Base-by-base conservation (phyloP, 2,797 vertebrate species). In the Alca torda region DNA sequence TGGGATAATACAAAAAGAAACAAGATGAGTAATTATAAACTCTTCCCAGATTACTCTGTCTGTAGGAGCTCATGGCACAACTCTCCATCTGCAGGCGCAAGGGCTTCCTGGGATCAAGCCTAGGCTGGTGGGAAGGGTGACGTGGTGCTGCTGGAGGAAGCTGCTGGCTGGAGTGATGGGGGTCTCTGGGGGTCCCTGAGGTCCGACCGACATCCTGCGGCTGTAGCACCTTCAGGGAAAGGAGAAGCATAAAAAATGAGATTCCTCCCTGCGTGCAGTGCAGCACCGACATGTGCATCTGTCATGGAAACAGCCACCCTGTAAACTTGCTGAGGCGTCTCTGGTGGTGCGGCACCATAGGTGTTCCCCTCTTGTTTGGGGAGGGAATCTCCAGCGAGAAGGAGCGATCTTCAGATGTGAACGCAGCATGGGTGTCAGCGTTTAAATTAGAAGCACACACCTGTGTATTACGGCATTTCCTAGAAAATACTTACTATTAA, bases 401-500 rank as follows among this genome's bases (percentile, higher is more conserved):
- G 81, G 89, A 92, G 74, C 0, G 1, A 76, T 84, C 83, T 63
- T 95, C 92, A 95, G 48, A 53, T 84, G 65, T 80, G 76, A 94
- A 72, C 90, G 59, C 92, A 95, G 84, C 89, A 72, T 94, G 93
- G 87, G 72, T 93, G 91, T 93, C 83, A 53, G 87, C 88, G 94
- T 95, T 96, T 91, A 82, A 95, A 95, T 96, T 89, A 94, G 90
- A 59, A 39, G 68, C 84, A 91, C 92, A 93, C 94, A 96, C 93
- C 90, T 96, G 92, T 87, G 87, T 88, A 80, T 91, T 91, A 86
- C 0, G 0, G 90, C 31, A 5, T 94, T 96, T 94, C 87, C 82
- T 96, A 72, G 84, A 96, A 97, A 97, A 96, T 92, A 89, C 90
- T 93, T 87, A 77, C 46, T 89, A 76, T 92, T 96, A 91, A 61